These are phyloP conservation scores for Nematopogon swammerdamellus DNA, from an alignment of 2,888 invertebrate species.

Conservation along the genomic window DNA sequence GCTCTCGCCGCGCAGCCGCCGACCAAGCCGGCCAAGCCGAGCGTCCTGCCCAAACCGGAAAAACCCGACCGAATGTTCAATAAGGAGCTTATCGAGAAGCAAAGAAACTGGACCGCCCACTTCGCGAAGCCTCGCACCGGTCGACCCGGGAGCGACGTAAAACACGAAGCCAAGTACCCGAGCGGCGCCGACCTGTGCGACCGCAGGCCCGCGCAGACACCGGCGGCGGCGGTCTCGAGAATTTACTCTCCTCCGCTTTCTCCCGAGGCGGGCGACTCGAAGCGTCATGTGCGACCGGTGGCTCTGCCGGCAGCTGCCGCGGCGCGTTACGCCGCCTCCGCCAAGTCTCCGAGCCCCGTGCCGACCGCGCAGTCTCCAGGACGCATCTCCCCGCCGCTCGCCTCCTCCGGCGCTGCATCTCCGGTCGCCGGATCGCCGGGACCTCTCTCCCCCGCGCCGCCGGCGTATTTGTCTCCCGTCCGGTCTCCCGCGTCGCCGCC, in stretches of 20 bases:
- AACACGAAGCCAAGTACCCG: slow-evolving; percentile 32
- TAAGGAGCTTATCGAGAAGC: slow-evolving; percentile 85
- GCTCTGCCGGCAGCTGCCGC: slow-evolving; percentile 39
- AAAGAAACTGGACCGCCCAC: slow-evolving; percentile 90
- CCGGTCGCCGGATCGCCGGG: neutral
- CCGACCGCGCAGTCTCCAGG: slow-evolving; percentile 27
- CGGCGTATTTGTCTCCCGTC: neutral
- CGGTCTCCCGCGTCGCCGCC: slow-evolving; percentile 36
- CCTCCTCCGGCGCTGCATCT: slow-evolving; percentile 11
- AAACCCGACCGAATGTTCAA: slow-evolving; percentile 82
- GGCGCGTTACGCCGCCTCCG: slow-evolving; percentile 27
- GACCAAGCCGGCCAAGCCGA: slow-evolving; percentile 50
- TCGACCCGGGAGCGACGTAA: slow-evolving; percentile 30
- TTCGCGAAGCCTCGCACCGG: slow-evolving; percentile 73
- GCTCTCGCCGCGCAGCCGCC: slow-evolving; percentile 39
- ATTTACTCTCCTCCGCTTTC: slow-evolving; percentile 52
- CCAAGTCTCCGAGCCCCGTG: slow-evolving; percentile 45
- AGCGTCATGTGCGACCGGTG: slow-evolving; percentile 32
- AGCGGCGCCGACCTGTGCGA: slow-evolving; percentile 20
- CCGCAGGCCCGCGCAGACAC: slow-evolving; percentile 19
- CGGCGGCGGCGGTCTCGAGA: slow-evolving; percentile 32
- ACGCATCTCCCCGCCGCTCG: slow-evolving; percentile 17
- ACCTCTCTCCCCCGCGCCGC: neutral
- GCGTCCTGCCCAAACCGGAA: slow-evolving; percentile 69
- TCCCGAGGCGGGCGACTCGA: slow-evolving; percentile 58